A percentile compares a stretch with the other conserved stretches of the same genome.
Conservation (phyloP, 2,888 invertebrate species). For the Chymomyza procnemis region DNA sequence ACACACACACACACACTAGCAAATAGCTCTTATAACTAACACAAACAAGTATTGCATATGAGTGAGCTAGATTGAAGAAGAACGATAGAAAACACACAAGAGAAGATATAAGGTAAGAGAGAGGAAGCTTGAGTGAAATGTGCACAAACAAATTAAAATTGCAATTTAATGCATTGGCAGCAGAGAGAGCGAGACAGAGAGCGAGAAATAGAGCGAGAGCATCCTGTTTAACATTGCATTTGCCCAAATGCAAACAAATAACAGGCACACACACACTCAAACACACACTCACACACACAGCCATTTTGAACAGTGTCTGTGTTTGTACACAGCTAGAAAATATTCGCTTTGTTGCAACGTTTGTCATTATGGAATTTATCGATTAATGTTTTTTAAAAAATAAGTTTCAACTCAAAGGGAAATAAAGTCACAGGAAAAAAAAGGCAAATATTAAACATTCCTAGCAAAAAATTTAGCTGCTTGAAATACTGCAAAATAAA, state of each 20-base stretch:
- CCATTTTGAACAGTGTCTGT: constrained; percentile 1
- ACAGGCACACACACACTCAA: neutral
- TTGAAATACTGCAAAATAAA: no score
- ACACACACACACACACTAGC: neutral
- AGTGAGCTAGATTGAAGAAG: neutral
- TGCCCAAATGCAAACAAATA: constrained; percentile 54
- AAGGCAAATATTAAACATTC: no score
- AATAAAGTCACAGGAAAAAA: no score
- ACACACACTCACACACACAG: no score
- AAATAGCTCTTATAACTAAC: constrained; percentile 13
- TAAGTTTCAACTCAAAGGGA: no score
- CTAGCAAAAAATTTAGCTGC: no score
- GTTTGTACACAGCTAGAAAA: no score
- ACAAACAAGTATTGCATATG: constrained; percentile 58
- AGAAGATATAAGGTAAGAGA: neutral
- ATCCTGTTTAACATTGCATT: constrained; percentile 59
- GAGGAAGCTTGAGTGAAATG: constrained; percentile 3
- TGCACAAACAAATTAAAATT: constrained; percentile 64
- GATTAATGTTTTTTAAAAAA: no score
- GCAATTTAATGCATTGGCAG: constrained; percentile 67
- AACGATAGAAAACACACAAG: neutral
- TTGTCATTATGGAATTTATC: no score
- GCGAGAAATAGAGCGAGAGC: constrained; percentile 22
- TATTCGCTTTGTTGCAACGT: no score
- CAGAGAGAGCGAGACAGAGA: constrained; percentile 5